Base-by-base conservation (phyloP, 2,113 vertebrate genomes). In the Balaeniceps rex region DNA sequence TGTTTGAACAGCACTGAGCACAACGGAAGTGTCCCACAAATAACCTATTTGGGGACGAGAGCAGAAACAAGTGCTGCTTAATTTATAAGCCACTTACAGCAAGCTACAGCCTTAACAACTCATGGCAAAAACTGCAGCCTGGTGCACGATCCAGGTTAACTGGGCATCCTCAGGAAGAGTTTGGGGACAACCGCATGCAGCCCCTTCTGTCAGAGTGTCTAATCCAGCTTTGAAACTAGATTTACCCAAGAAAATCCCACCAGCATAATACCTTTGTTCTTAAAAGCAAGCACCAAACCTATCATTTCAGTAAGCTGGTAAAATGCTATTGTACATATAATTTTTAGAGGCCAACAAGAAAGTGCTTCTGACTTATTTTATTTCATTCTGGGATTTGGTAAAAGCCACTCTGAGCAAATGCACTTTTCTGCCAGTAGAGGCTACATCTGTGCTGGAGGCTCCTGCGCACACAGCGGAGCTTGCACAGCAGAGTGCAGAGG, bases 61-160 rank as follows among this genome's bases (percentile, higher is more conserved):
- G 44, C 1, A 5, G 38, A 60, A 63, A 26, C 16, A 44, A 75
- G 7, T 7, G 28, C 72, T 64, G 12, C 82, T 87, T 64, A 7
- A 64, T 81, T 84, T 84, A 55, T 46, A 46, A 81, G 25, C 16
- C 64, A 28, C 38, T 70, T 40, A 12, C 6, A 63, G 81, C 28
- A 23, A 64, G 49, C 21, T 55, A 29, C 74, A 61, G 16, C 70
- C 70, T 36, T 46, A n/a, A 31, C 34, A 44, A 25, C 55, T 46
- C 1, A 0, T 5, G 21, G 40, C 24, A 52, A 38, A 82, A 74
- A 6, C 49, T 2, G 10, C 1, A 33, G 22, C 28, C 25, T 57
- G 55, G 17, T 51, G 33, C 54, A 9, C 0, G 3, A 63, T 55
- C 51, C 91, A 34, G 13, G 25, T 21, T 58, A n/a, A n/a, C 58